phyloP scores from a whole-genome alignment of 2,797 vertebrate genomes.

The Parauchenoglanis punctatus region DNA sequence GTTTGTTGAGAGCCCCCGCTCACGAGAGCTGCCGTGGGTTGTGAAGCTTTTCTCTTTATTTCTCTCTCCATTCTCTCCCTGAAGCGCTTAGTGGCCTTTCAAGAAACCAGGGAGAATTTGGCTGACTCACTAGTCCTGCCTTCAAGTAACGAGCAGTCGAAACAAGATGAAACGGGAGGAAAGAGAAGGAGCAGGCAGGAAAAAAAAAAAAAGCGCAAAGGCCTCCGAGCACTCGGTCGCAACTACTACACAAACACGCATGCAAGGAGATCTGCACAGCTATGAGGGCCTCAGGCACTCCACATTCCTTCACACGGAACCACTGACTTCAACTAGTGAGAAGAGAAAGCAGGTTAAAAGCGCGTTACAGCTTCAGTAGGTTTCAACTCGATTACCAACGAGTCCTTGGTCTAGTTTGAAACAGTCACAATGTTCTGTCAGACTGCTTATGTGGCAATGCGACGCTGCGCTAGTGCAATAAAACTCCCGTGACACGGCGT shows the following conservation, averaged over 20 bases:
- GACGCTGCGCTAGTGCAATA: conserved; percentile 36
- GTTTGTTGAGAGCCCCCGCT: conserved; percentile 70
- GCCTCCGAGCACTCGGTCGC: conserved; percentile 12
- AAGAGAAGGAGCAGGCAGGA: not conserved
- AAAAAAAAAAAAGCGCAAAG: not conserved
- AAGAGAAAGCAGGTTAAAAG: not conserved
- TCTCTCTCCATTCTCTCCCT: conserved; percentile 49
- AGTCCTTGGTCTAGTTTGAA: conserved; percentile 13
- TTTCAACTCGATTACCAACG: not conserved
- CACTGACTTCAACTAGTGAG: not conserved
- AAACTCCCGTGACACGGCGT: conserved; percentile 47
- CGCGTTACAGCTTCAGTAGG: not conserved
- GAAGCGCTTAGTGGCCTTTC: conserved; percentile 57
- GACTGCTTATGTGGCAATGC: conserved; percentile 11
- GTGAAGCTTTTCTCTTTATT: conserved; percentile 52
- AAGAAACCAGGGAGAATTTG: conserved; percentile 35
- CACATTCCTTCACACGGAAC: not conserved
- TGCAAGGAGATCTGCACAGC: not conserved
- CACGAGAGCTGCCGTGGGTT: conserved; percentile 60
- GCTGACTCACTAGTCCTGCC: conserved; percentile 41
- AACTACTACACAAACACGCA: not conserved
- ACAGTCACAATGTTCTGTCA: not conserved
- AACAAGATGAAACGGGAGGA: conserved; percentile 27
- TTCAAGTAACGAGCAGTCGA: conserved; percentile 33
- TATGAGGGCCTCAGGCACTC: not conserved